Base-by-base conservation (phyloP, 2,888 invertebrate genomes). In the Thecophora atra region DNA sequence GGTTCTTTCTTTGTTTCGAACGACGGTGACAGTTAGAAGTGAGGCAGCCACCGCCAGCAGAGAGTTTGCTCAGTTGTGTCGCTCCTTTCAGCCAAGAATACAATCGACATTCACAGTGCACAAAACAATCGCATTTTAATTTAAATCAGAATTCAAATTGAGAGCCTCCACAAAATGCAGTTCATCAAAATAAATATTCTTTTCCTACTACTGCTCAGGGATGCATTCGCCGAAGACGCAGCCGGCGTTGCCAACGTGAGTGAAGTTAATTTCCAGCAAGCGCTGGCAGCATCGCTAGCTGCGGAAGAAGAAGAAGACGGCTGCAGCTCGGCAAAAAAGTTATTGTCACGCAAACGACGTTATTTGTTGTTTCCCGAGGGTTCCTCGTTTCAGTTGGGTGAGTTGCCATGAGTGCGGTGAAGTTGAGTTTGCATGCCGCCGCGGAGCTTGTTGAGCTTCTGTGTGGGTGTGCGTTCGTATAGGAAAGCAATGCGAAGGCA, bases 351-450 rank as follows among this genome's bases (percentile, higher is more conserved):
- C 76, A 87, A 85, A 76, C 86, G 87, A 77, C 84, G 89, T 74
- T 88, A 88, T 81, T 81, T 89, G 73, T 80, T 85, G 37, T 89
- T 88, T 83, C 89, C 89, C 37, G 85, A 86, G 78, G 88, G 88
- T 56, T 88, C 88, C 73, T 87, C 87, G 60, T 86, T 87, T 77
- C 87, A 87, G 78, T 76, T 87, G 73, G 86, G 87, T 87, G 76
- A 79, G 81, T 80, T 21, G n/a, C n/a, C n/a, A n/a, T 42, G 47
- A 24, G 44, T 17, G 26, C 47, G 4, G 37, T 30, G 15, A 17
- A 47, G 47, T 47, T 4, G 47, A 47, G 47, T 47, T n/a, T 17
- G 47, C 3, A 17, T 4, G 3, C 6, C 3, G 47, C 15, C 17
- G 13, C 47, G 6, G 47, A n/a, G 47, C 17, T n/a, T 15, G 47